Evolutionary conservation across 35 echinoderm and acorn worm species (phyloP).

Genomic region (Nesometra sesokonis): DNA sequence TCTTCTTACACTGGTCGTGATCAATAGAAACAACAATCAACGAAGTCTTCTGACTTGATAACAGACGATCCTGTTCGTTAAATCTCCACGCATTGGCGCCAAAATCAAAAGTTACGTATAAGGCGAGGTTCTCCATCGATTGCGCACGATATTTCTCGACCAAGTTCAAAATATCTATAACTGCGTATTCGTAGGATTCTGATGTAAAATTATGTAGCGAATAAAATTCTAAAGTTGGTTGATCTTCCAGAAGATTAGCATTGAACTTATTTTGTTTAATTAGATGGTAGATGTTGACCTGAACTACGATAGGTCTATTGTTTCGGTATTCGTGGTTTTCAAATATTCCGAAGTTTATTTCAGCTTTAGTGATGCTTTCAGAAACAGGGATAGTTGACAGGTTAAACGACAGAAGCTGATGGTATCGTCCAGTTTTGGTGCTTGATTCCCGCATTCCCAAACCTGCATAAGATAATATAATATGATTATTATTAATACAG

Average conservation of each 20-base stretch:
- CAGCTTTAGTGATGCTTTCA: constrained; percentile 18
- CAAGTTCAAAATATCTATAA: no score
- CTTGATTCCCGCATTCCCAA: not conserved
- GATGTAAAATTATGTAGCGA: no score
- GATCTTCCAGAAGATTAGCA: not conserved
- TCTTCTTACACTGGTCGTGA: not conserved
- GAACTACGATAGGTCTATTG: not conserved
- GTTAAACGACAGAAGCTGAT: constrained; percentile 15
- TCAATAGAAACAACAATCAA: not conserved
- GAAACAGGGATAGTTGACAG: constrained; percentile 14
- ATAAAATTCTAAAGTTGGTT: no score
- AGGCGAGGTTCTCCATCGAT: not conserved
- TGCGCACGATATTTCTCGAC: not conserved
- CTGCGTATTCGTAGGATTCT: no score
- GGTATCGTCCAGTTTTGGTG: not conserved
- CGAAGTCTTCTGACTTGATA: not conserved
- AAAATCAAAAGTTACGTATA: not conserved
- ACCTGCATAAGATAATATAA: not conserved
- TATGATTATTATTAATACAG: no score
- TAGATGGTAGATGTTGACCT: not conserved
- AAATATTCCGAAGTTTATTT: constrained; percentile 8
- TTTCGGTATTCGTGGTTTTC: not conserved
- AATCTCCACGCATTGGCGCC: no score
- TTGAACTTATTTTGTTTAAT: not conserved
- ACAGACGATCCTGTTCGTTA: no score